phyloP scores from a whole-genome alignment of 2,888 invertebrate species.

The Andrena marginata region DNA sequence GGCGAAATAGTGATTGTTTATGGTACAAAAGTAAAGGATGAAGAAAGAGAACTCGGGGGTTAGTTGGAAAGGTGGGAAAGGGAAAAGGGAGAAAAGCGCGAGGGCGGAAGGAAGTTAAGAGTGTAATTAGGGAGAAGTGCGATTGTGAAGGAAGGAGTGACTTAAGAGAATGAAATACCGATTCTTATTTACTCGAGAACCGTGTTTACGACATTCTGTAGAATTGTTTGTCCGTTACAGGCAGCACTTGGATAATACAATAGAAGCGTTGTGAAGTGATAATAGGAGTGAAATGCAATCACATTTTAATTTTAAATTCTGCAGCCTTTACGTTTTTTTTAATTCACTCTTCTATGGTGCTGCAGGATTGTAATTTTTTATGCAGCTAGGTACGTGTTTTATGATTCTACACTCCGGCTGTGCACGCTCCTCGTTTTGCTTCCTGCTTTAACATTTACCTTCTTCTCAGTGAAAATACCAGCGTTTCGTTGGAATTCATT shows the following conservation, averaged over 20 bases:
- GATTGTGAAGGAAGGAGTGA: conserved; percentile 46
- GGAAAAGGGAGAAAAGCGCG: conserved; percentile 43
- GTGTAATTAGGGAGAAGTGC: conserved; percentile 60
- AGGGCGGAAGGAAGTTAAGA: conserved; percentile 59
- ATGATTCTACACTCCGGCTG: too few species aligned
- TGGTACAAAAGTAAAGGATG: conserved; percentile 21
- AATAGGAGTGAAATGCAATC: neutral
- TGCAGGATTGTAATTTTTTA: neutral
- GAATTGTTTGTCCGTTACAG: conserved; percentile 32
- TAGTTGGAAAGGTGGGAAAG: conserved; percentile 36
- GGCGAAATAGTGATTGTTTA: conserved; percentile 44
- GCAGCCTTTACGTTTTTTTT: neutral
- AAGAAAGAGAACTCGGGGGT: neutral
- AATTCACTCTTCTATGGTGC: neutral
- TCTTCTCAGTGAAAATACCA: too few species aligned
- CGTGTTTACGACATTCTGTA: conserved; percentile 33
- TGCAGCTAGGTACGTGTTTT: too few species aligned
- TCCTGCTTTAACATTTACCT: too few species aligned
- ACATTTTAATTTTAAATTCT: neutral
- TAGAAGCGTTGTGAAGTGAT: conserved; percentile 6
- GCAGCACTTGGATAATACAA: conserved; percentile 7
- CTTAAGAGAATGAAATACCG: conserved; percentile 47
- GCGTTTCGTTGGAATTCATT: too few species aligned
- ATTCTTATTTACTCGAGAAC: conserved; percentile 49
- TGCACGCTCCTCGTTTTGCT: too few species aligned